phyloP scores from a whole-genome alignment of 2,888 invertebrate species.

The Zaprionus obscuricornis region DNA sequence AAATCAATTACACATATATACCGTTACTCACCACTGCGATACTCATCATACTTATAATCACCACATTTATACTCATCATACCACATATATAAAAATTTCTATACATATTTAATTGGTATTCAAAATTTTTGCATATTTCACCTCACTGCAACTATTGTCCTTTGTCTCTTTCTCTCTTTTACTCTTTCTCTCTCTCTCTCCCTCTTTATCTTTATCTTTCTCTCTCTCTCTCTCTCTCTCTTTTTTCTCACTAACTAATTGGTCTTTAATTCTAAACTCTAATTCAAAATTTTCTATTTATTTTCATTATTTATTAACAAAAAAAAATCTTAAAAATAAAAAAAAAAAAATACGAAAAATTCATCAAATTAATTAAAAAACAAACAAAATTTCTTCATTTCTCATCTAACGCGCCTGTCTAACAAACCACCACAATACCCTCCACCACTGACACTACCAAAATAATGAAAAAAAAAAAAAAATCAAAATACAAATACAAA shows the following conservation, averaged over 20 bases:
- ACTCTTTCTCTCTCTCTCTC: background rate
- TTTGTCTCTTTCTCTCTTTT: slow-evolving; percentile 18
- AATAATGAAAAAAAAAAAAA: background rate
- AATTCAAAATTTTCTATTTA: too few relatives aligned
- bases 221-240: slow-evolving; percentile 15
- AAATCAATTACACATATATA: background rate
- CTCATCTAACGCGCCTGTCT: slow-evolving; percentile 54
- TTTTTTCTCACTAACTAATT: too few relatives aligned
- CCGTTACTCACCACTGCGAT: background rate
- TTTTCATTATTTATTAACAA: too few relatives aligned
- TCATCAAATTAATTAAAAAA: slow-evolving; percentile 50
- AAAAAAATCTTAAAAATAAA: too few relatives aligned
- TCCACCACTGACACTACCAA: background rate
- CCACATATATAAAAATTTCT: too few relatives aligned
- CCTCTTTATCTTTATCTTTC: slow-evolving; percentile 7
- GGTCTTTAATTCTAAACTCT: too few relatives aligned
- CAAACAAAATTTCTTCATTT: slow-evolving; percentile 55
- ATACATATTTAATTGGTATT: background rate
- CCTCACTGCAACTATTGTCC: slow-evolving; percentile 31
- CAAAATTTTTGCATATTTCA: slow-evolving; percentile 18
- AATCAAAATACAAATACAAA: background rate
- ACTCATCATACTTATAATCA: background rate
- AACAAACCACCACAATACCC: slow-evolving; percentile 14
- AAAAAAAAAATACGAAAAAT: slow-evolving; percentile 3
- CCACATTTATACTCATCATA: slow-evolving; percentile 4